Base-by-base conservation (phyloP, 1,140 invertebrate species). In the Lordiphosa collinella region DNA sequence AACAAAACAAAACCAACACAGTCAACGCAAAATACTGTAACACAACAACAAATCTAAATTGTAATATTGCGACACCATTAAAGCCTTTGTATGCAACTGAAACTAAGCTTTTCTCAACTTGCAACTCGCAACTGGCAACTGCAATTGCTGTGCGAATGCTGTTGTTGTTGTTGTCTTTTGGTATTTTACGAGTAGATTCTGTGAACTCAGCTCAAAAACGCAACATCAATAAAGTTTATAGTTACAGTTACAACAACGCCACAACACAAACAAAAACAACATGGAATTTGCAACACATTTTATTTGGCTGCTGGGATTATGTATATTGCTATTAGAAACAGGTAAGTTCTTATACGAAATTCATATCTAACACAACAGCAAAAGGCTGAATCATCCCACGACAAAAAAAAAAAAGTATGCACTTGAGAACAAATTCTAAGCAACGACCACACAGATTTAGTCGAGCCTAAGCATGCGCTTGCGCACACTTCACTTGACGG, bases 191-290 rank as follows among this genome's bases (percentile, higher is more conserved):
- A 29, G 7, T 29, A 29, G 25, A 68, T 84, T 82, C 62, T 84
- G 72, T 68, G 72, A 76, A 84, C 69, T 67, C 63, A 68, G 53
- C 60, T 67, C 32, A 82, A 76, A 76, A 59, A 31, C 50, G 12
- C 18, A 38, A 52, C 64, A 69, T 53, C 76, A 71, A 75, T 25
- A 52, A 76, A 80, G 64, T 80, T 79, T 79, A 69, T 52, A 79
- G 74, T 80, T 80, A 82, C 71, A 80, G 76, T 76, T 84, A 72
- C 66, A 51, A 57, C 53, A 66, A 71, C 58, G 71, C 18, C 66
- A 71, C 70, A 66, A 82, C 54, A 67, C 46, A 5, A 22, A 22
- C 48, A 52, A 43, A 32, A 84, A 60, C 38, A 61, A 64, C 54
- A 82, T 82, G 76, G 58, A 76, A 54, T 67, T 72, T 56, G 64